Base-by-base conservation (phyloP, 2,797 vertebrate genomes). In the Tenualosa thibaudeaui region DNA sequence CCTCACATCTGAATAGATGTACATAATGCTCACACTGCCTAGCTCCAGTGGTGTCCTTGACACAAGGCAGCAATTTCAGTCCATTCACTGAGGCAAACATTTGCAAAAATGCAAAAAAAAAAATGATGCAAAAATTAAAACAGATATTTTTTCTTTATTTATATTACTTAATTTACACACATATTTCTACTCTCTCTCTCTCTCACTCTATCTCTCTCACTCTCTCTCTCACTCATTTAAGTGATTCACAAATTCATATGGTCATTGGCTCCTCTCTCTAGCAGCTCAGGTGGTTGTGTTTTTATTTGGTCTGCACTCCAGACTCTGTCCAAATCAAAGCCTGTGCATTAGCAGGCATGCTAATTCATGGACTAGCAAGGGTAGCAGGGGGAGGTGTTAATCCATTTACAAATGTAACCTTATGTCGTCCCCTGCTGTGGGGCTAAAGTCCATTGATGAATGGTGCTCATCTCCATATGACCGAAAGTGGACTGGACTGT, bases 391-490 rank as follows among this genome's bases (percentile, higher is more conserved):
- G 68, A 60, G 83, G 81, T 81, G 82, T 81, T 86, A 87, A 88
- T 86, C 85, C 86, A 26, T 88, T 82, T 85, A 81, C 82, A 85
- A 83, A 89, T 89, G 82, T 85, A 81, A 84, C 84, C 82, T 82
- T 24, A 81, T 84, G 78, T 84, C 78, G 31, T 75, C 51, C 54
- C 82, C 85, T 81, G 86, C 81, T 84, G 51, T 8, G 82, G 40
- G 62, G 78, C 58, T 51, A 40, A 82, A 75, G 26, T 53, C n/a
- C 7, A 56, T 75, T 31, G 85, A 82, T 84, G 84, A 88, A 86
- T 87, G 31, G 86, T 58, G 81, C 46, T 62, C 49, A 85, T 84
- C 68, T 71, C 62, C 81, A 50, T 56, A 50, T 53, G 81, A 84
- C 50, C 71, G 58, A 46, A 75, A 75, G 65, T 85, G 78, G 86